Evolutionary conservation across 1,140 invertebrate genomes (phyloP).

Genomic region (Harpegnathos saltator): DNA sequence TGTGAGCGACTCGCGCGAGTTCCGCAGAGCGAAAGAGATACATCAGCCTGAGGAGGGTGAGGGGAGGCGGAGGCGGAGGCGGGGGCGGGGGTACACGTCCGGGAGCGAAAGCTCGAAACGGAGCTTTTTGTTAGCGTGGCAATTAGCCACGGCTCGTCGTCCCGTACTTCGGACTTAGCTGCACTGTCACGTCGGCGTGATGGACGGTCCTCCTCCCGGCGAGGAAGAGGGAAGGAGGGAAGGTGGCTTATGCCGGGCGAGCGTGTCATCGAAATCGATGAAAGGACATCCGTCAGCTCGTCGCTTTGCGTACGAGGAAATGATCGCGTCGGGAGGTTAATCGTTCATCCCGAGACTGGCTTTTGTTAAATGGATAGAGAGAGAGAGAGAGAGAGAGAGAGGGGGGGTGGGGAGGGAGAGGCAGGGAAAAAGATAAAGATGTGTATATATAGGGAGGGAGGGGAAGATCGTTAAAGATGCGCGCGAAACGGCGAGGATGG

Average conservation of each 20-base stretch:
- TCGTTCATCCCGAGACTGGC: background rate
- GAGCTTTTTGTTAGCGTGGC: slow-evolving; percentile 64
- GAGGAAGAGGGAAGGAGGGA: background rate
- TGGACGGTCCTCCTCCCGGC: slow-evolving; percentile 73
- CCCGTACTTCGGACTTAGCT: slow-evolving; percentile 76
- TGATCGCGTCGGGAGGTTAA: background rate
- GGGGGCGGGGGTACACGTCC: slow-evolving; percentile 6
- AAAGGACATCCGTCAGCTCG: slow-evolving; percentile 21
- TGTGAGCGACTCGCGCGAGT: slow-evolving; percentile 9
- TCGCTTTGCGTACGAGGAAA: background rate
- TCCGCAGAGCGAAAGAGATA: slow-evolving; percentile 41
- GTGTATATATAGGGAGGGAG: too few relatives aligned
- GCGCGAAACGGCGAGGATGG: background rate
- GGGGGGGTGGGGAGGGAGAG: too few relatives aligned
- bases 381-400: too few relatives aligned
- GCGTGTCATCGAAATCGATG: slow-evolving; percentile 68
- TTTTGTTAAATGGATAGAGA: background rate
- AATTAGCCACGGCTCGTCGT: slow-evolving; percentile 70
- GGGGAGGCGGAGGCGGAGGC: slow-evolving; percentile 6
- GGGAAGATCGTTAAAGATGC: too few relatives aligned
- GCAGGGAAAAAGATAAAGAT: too few relatives aligned
- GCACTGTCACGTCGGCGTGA: slow-evolving; percentile 77
- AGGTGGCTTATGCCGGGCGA: slow-evolving; percentile 63
- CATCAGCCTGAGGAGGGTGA: too few relatives aligned
- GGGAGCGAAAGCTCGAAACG: slow-evolving; percentile 34